These are phyloP conservation scores for Trinorchestia longiramus DNA, from an alignment of 1,140 invertebrate genomes.

Conservation along the genomic window DNA sequence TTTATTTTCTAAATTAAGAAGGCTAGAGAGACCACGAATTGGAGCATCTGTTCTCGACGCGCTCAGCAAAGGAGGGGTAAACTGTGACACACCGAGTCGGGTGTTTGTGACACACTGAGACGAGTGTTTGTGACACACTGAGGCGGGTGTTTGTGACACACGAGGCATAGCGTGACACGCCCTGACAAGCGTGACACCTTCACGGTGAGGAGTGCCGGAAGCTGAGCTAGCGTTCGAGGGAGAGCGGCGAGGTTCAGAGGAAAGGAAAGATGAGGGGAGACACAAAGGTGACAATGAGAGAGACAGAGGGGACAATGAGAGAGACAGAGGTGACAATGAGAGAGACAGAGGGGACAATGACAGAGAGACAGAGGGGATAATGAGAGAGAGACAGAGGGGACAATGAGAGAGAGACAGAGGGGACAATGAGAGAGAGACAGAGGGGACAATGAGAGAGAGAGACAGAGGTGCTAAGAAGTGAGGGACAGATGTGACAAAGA, in stretches of 20 bases:
- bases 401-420: too few relatives aligned
- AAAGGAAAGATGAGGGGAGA: neutral
- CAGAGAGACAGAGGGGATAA: neutral
- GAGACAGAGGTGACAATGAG: neutral
- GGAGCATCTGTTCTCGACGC: neutral
- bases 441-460: too few relatives aligned
- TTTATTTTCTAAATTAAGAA: neutral
- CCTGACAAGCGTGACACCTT: neutral
- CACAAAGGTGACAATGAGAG: neutral
- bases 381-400: too few relatives aligned
- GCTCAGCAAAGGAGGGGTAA: neutral
- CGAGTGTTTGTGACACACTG: neutral
- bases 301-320: neutral
- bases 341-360: neutral
- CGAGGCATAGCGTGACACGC: slow-evolving; percentile 3
- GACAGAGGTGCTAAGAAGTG: too few relatives aligned
- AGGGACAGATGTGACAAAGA: too few relatives aligned
- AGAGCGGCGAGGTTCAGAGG: neutral
- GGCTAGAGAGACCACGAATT: neutral
- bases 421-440: neutral
- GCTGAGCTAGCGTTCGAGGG: neutral
- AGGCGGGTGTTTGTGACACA: neutral
- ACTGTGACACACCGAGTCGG: neutral
- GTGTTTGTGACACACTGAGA: neutral
- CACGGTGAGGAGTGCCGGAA: neutral